These are phyloP conservation scores for Lasioglossum marginatum DNA, from an alignment of 2,888 invertebrate species.

Conservation along the genomic window DNA sequence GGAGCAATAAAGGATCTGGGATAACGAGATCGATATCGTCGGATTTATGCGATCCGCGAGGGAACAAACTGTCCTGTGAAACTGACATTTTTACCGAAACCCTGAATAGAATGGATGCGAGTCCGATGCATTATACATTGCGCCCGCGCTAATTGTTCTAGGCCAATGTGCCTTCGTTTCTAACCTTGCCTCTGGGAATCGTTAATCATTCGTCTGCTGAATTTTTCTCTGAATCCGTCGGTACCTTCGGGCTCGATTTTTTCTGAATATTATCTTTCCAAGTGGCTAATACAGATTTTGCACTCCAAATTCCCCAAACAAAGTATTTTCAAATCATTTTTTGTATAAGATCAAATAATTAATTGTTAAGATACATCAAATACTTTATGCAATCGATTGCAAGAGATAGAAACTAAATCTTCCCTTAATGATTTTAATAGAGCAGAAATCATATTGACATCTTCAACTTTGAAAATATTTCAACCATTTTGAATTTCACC, in stretches of 20 bases:
- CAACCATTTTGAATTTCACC: too few species aligned
- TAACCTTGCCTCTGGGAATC: background rate
- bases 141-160: background rate
- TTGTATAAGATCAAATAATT: too few species aligned
- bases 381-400: too few species aligned
- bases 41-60: constrained; percentile 21
- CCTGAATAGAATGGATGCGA: background rate
- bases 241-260: background rate
- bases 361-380: too few species aligned
- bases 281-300: background rate
- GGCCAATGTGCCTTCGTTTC: background rate
- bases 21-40: constrained; percentile 21
- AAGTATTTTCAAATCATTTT: too few species aligned
- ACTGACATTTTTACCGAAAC: background rate
- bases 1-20: constrained; percentile 35
- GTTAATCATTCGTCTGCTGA: background rate
- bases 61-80: constrained; percentile 6
- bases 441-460: too few species aligned
- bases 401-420: too few species aligned
- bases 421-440: too few species aligned
- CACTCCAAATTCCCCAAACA: too few species aligned
- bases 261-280: background rate
- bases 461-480: too few species aligned
- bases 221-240: background rate
- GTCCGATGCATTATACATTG: background rate